Evolutionary conservation across 2,113 vertebrate species (phyloP).

Genomic region (Crotalus helleri): DNA sequence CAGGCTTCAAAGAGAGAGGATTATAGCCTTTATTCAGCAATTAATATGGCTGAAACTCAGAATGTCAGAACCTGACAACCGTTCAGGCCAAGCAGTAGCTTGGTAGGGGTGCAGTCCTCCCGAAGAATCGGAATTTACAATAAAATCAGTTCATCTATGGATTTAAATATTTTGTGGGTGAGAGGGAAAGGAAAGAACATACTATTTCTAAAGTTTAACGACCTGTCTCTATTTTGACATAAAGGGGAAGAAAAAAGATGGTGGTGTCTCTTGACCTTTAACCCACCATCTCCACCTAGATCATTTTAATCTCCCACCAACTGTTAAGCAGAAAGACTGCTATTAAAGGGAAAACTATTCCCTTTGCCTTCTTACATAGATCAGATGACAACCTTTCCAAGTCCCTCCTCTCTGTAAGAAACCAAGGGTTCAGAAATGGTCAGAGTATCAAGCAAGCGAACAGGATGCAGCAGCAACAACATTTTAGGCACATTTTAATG

Average conservation of each 20-base stretch:
- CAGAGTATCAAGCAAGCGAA: conserved; percentile 67
- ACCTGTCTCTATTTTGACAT: conserved; percentile 69
- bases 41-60: conserved; percentile 93
- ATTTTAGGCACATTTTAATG: conserved; percentile 63
- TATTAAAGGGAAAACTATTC: conserved; percentile 75
- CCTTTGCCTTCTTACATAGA: conserved; percentile 71
- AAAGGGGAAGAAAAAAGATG: conserved; percentile 63
- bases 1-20: conserved; percentile 91
- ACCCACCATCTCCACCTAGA: conserved; percentile 74
- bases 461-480: conserved; percentile 40
- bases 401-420: conserved; percentile 72
- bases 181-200: background rate
- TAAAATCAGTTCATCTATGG: conserved; percentile 63
- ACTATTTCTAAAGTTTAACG: conserved; percentile 59
- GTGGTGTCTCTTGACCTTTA: conserved; percentile 78
- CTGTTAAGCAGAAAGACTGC: conserved; percentile 82
- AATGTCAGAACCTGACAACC: conserved; percentile 86
- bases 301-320: conserved; percentile 91
- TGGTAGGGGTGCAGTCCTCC: conserved; percentile 79
- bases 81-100: conserved; percentile 79
- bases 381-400: conserved; percentile 73
- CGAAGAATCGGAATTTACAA: conserved; percentile 75
- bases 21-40: conserved; percentile 94
- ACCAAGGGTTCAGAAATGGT: conserved; percentile 77
- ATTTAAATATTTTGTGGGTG: conserved; percentile 49